Evolutionary conservation across 35 echinoderm and acorn worm genomes (phyloP), one percentile per base, ranked within the genome.

Genomic region (Lytechinus pictus): DNA sequence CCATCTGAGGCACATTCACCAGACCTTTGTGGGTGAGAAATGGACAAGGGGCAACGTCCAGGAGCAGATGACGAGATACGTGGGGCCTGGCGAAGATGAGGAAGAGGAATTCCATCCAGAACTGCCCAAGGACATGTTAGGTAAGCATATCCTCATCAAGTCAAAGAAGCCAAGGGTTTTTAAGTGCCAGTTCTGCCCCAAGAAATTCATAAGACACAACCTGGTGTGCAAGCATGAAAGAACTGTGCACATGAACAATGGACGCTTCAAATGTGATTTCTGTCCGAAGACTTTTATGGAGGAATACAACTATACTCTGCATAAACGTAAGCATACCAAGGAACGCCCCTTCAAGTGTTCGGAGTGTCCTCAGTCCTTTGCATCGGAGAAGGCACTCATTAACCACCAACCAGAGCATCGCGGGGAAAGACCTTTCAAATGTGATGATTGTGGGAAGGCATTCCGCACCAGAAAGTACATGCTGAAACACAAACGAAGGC

Each of bases 181-280:
- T 57, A 93, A 93, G 28, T 93, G 92, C 92, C 28, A 93, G 92
- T 93, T 93, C 54, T 93, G 92, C 92, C 54, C 92, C 53, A 93
- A 93, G 54, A 54, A 57, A 57, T 93, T 93, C 54, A 33, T 27
- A 33, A 27, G 27, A 11, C 92, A 93, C 55, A 33, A 93, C 53
- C 53, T 93, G n/a, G 92, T 57, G 29, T 54, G 27, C 27, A 93
- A 93, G 54, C 92, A 93, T 57, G 92, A 93, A 93, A 93, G 53
- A 54, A 57, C 12, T n/a, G 92, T 93, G 11, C 92, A 93, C 92
- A 93, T 57, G 27, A 57, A 57, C 27, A 57, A 27, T 57, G 92
- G 92, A 11, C 52, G 54, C 5, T 93, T 93, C 53, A 93, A 93
- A 54, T 93, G 92, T 55, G 54, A 57, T 13, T 93, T 53, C 92